phyloP scores from a whole-genome alignment of 53 echinoderm and acorn worm species.

The Echinarachnius parma region DNA sequence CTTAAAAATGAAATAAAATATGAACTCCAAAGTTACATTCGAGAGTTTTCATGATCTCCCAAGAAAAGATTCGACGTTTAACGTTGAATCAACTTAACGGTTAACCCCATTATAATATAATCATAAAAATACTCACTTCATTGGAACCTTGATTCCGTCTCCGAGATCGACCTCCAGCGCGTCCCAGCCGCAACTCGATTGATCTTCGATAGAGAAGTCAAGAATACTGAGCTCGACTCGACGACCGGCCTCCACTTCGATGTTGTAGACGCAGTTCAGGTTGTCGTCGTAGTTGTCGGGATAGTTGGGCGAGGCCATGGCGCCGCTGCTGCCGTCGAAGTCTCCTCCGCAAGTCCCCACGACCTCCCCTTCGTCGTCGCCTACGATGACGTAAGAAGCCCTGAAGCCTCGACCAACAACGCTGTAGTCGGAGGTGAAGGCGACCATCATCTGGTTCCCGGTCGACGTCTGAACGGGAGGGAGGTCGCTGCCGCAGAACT shows the following conservation, averaged over 20 bases:
- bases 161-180: conserved; percentile 1
- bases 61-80: no score
- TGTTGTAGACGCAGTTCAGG: conserved; percentile 9
- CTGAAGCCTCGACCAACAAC: conserved; percentile 42
- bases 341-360: conserved; percentile 19
- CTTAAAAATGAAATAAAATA: no score
- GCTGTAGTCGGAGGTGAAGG: conserved; percentile 45
- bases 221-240: conserved; percentile 20
- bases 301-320: conserved; percentile 30
- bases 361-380: no score
- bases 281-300: conserved; percentile 23
- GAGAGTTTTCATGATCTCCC: no score
- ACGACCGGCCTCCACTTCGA: conserved; percentile 24
- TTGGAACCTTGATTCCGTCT: conserved; percentile 22
- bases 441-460: conserved; percentile 37
- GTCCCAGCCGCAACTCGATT: conserved; percentile 7
- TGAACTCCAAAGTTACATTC: no score
- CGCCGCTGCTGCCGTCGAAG: neutral
- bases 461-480: conserved; percentile 28
- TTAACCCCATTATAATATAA: no score
- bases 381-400: conserved; percentile 26
- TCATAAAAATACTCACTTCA: conserved; percentile 25
- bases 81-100: no score
- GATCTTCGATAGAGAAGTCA: conserved; percentile 3
- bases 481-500: conserved; percentile 37